Evolutionary conservation across 2,888 invertebrate genomes (phyloP).

Genomic region (Dimorphilus gyrociliatus): DNA sequence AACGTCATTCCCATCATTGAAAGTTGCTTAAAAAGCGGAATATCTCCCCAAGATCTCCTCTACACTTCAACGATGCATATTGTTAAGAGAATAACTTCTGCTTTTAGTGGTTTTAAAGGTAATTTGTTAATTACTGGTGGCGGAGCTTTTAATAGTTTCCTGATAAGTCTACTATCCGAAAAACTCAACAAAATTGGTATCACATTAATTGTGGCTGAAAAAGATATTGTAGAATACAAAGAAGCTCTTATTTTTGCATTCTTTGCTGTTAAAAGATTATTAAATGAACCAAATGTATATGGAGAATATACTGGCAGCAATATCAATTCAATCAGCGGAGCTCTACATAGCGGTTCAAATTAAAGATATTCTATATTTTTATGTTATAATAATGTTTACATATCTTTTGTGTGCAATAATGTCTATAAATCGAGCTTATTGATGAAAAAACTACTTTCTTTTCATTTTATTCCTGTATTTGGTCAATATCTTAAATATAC

Average conservation of each 20-base stretch:
- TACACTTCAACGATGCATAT: constrained; percentile 24
- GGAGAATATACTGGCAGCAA: constrained; percentile 20
- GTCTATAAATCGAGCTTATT: too few species aligned
- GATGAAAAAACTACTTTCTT: too few species aligned
- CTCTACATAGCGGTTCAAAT: too few species aligned
- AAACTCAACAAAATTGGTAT: constrained; percentile 12
- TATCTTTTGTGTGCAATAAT: too few species aligned
- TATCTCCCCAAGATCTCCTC: constrained; percentile 14
- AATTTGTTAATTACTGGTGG: constrained; percentile 26
- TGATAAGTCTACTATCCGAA: constrained; percentile 13
- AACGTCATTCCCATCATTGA: constrained; percentile 22
- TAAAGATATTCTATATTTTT: too few species aligned
- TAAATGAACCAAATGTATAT: constrained; percentile 21
- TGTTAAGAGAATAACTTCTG: constrained; percentile 14
- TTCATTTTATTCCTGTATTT: too few species aligned
- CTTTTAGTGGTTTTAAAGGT: not conserved
- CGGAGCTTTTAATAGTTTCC: constrained; percentile 23
- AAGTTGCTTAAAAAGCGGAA: too few species aligned
- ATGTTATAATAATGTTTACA: too few species aligned
- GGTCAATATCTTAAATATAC: too few species aligned
- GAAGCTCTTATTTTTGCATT: constrained; percentile 27
- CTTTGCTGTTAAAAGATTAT: constrained; percentile 21
- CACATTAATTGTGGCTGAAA: constrained; percentile 15
- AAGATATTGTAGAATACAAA: constrained; percentile 23
- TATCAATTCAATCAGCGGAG: constrained; percentile 19